Evolutionary conservation across 2,113 vertebrate genomes (phyloP), one percentile per base, ranked within the genome.

Genomic region (Anas platyrhynchos): DNA sequence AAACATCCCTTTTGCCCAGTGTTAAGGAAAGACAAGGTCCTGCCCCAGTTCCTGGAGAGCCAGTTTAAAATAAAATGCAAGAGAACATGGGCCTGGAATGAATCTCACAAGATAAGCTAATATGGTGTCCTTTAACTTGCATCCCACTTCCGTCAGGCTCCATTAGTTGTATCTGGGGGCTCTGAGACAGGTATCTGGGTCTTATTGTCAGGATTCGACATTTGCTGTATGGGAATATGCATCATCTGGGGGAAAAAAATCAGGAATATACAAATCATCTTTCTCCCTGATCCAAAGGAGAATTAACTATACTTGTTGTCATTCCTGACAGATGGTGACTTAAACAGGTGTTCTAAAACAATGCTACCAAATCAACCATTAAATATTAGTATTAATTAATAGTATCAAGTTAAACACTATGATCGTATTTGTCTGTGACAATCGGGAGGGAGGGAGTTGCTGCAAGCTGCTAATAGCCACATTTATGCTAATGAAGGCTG

Each of bases 351-450:
- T 9, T 88, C 43, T 68, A n/a, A 84, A 88, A 86, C 84, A 84
- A 82, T 43, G 26, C 67, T 94, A 16, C 91, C 90, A 88, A 93
- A 66, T 58, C 36, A 86, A 17, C 44, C 22, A 52, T 58, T 94
- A 94, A 86, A 73, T 88, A 72, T 44, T 81, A 79, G 32, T 82
- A 43, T 78, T 89, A 91, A 94, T 93, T 88, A 83, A 68, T 36
- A 27, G 31, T 77, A 41, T 83, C 36, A 88, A 92, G 74, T 77
- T 41, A 71, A 83, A 93, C 29, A 67, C 16, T 52, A 9, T 58
- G 54, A 86, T 73, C 3, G 1, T 73, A 68, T 59, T 83, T 85
- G 34, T 76, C 32, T 59, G 67, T 77, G 58, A 66, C 62, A 91
- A 74, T 34, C 38, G 76, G 77, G 54, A 92, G 29, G 56, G 61